phyloP scores from a whole-genome alignment of 2,797 vertebrate species.

The Paramormyrops hopkinsi region DNA sequence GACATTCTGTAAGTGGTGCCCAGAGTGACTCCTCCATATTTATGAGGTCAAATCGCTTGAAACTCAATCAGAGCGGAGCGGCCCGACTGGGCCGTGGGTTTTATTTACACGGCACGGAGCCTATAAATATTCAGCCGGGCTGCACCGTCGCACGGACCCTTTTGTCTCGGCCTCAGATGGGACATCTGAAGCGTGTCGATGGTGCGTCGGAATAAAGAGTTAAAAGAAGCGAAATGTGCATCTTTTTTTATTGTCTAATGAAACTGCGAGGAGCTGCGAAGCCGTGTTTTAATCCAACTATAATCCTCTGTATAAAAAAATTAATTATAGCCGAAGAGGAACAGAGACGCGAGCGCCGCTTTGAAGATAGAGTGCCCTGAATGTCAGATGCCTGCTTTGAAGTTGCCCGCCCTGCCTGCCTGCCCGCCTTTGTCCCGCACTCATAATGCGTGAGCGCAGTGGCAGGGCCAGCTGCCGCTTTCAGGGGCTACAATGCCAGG shows the following conservation, averaged over 20 bases:
- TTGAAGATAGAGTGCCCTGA: constrained; percentile 85
- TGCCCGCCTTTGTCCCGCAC: constrained; percentile 72
- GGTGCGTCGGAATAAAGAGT: neutral
- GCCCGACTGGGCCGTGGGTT: neutral
- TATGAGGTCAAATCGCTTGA: constrained; percentile 18
- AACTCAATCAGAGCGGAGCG: constrained; percentile 16
- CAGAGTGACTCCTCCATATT: constrained; percentile 12
- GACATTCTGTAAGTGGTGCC: constrained; percentile 2
- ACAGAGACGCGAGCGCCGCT: constrained; percentile 81
- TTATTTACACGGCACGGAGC: neutral
- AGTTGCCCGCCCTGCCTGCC: constrained; percentile 50
- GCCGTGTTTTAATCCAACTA: constrained; percentile 54
- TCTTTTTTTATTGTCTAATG: constrained; percentile 39
- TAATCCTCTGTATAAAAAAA: constrained; percentile 62
- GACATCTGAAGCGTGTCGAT: neutral
- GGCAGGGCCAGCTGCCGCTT: constrained; percentile 57
- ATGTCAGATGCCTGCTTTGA: constrained; percentile 82
- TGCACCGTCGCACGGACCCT: neutral
- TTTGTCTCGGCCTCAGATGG: neutral
- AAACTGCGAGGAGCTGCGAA: constrained; percentile 50
- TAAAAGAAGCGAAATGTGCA: constrained; percentile 11
- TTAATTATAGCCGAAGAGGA: constrained; percentile 81
- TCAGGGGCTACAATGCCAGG: constrained; percentile 59
- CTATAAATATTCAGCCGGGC: constrained; percentile 9
- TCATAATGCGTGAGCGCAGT: constrained; percentile 57